Conservation (phyloP, 2,888 invertebrate genomes). For the Caenorhabditis macrosperma region DNA sequence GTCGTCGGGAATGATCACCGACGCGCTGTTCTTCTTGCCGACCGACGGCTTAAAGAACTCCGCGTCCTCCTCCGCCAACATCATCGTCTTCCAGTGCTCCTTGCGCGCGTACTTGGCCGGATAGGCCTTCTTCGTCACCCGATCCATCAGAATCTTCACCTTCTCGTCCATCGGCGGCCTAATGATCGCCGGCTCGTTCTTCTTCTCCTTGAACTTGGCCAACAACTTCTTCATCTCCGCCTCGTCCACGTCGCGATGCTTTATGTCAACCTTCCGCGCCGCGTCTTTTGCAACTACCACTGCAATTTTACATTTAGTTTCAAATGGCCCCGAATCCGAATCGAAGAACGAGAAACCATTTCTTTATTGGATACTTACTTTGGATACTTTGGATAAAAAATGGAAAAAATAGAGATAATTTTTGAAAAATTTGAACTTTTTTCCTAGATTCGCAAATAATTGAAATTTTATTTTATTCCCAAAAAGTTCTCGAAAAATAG, state of each 20-base stretch:
- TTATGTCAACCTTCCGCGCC: conserved; percentile 23
- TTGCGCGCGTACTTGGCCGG: conserved; percentile 11
- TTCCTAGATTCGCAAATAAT: too few species aligned
- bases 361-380: too few species aligned
- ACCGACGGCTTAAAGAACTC: background rate
- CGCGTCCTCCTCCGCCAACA: conserved; percentile 7
- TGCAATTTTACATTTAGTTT: too few species aligned
- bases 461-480: too few species aligned
- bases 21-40: background rate
- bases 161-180: conserved; percentile 14
- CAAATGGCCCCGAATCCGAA: too few species aligned
- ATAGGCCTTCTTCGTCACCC: conserved; percentile 31
- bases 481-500: too few species aligned
- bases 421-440: too few species aligned
- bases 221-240: conserved; percentile 26
- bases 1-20: conserved; percentile 12
- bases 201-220: conserved; percentile 24
- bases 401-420: too few species aligned
- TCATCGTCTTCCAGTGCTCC: background rate
- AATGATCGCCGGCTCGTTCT: background rate
- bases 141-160: conserved; percentile 36
- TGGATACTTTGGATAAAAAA: too few species aligned
- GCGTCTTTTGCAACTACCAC: conserved; percentile 10
- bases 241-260: conserved; percentile 21
- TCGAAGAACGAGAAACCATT: too few species aligned